phyloP scores from a whole-genome alignment of 2,113 vertebrate species.

The Nothoprocta pentlandii region DNA sequence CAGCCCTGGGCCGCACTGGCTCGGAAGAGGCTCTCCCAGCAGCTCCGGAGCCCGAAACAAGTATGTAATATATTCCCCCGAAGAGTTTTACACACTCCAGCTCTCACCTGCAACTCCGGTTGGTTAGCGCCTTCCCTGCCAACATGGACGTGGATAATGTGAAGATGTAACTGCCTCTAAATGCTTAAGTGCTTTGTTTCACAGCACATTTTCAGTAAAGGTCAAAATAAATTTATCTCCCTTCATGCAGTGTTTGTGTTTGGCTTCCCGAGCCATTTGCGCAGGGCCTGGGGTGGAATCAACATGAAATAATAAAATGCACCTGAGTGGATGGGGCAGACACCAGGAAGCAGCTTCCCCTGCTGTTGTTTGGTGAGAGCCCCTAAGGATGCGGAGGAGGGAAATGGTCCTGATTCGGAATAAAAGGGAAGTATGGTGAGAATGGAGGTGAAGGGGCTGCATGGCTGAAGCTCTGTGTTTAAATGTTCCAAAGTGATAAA shows the following conservation, averaged over 20 bases:
- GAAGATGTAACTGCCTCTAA: slow-evolving; percentile 77
- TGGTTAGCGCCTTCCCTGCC: slow-evolving; percentile 70
- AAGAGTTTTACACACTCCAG: slow-evolving; percentile 70
- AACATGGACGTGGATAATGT: slow-evolving; percentile 70
- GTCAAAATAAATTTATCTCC: slow-evolving; percentile 81
- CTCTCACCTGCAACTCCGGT: slow-evolving; percentile 61
- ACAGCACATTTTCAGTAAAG: slow-evolving; percentile 80
- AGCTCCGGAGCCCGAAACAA: background rate
- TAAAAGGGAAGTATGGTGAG: background rate
- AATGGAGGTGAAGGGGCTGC: background rate
- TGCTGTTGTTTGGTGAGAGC: background rate
- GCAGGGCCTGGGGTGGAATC: slow-evolving; percentile 40
- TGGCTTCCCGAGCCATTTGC: slow-evolving; percentile 27
- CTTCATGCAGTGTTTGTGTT: slow-evolving; percentile 71
- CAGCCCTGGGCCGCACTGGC: background rate
- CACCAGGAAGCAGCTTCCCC: background rate
- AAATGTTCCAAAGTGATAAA: background rate
- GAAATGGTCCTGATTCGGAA: background rate
- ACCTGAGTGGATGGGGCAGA: background rate
- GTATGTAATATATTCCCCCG: slow-evolving; percentile 38
- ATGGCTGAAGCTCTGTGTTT: background rate
- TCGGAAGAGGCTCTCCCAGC: background rate
- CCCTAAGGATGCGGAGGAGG: background rate
- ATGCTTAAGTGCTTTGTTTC: slow-evolving; percentile 82
- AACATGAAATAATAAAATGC: slow-evolving; percentile 33